Base-by-base conservation (phyloP, 2,888 invertebrate species). In the Temnothorax rugatulus region DNA sequence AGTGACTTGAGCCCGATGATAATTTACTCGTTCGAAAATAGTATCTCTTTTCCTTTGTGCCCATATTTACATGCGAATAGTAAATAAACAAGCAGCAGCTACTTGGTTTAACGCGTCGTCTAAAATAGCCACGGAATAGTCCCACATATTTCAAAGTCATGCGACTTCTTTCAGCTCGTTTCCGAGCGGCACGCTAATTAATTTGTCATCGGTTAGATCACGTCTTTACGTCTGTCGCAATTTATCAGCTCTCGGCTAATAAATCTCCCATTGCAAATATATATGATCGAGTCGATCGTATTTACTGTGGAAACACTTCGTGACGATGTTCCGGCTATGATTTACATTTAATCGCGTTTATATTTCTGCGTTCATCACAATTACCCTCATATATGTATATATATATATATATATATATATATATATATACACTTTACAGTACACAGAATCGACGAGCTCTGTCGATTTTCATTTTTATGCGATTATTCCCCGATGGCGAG, bases 281-380 rank as follows among this genome's bases (percentile, higher is more conserved):
- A 34, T n/a, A 44, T 34, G 4, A 68, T 41, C 13, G n/a, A 25
- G 8, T 15, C 13, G 0, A 25, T 57, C 66, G 18, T 77, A 47
- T 69, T 79, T 69, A 15, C 59, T 47, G 21, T n/a, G 25, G 18
- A 69, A 79, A 71, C 18, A 64, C 5, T 18, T 38, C 7, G 25
- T 18, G 15, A 74, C 8, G n/a, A 54, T 21, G 18, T 54, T 41
- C 13, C 25, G 13, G 4, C 13, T 52, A 41, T 66, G n/a, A 68
- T 77, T 77, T 77, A 41, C n/a, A 68, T 77, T 77, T 68, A 68
- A 77, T 68, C 29, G 15, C 29, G 38, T 76, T 18, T 38, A 41
- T 38, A 29, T 50, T 38, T 64, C 21, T 59, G 1, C 5, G 18
- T 71, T 29, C 71, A 47, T 69, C 13, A n/a, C 18, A 59, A 47